A percentile compares a stretch with the other conserved stretches of the same genome.
Conservation (phyloP, 2,888 invertebrate species). For the Synanthedon andrenaeformis region DNA sequence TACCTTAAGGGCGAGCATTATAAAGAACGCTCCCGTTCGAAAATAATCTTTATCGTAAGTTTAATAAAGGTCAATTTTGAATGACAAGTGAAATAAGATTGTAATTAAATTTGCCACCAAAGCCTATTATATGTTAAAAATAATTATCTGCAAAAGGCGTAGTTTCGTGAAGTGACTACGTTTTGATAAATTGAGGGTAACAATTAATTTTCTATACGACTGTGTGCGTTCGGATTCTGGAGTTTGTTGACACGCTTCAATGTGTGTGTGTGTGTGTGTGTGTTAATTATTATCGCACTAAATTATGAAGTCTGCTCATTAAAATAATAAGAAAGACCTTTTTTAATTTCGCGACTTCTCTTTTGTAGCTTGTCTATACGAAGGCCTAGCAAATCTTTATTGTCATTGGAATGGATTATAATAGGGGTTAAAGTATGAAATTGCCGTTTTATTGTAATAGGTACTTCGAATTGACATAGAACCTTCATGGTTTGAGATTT, state of each 20-base stretch:
- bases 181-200: slow-evolving; percentile 35
- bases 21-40: slow-evolving; percentile 5
- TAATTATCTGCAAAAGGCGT: slow-evolving; percentile 31
- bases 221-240: slow-evolving; percentile 19
- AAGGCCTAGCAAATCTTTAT: too few species aligned
- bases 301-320: background rate
- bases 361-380: too few species aligned
- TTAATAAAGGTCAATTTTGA: slow-evolving; percentile 25
- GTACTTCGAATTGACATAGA: too few species aligned
- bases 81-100: slow-evolving; percentile 37
- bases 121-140: slow-evolving; percentile 13
- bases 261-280: slow-evolving; percentile 9
- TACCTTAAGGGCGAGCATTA: slow-evolving; percentile 23
- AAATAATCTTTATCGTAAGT: slow-evolving; percentile 18
- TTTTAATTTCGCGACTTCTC: too few species aligned
- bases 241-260: slow-evolving; percentile 9
- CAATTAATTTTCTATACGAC: slow-evolving; percentile 31
- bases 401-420: too few species aligned
- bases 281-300: slow-evolving; percentile 1
- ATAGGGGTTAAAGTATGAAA: too few species aligned
- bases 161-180: slow-evolving; percentile 20
- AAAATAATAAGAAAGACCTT: background rate
- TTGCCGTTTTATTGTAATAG: too few species aligned
- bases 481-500: too few species aligned
- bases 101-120: slow-evolving; percentile 32